phyloP scores from a whole-genome alignment of 2,113 vertebrate species.

The Peucedramus taeniatus region DNA sequence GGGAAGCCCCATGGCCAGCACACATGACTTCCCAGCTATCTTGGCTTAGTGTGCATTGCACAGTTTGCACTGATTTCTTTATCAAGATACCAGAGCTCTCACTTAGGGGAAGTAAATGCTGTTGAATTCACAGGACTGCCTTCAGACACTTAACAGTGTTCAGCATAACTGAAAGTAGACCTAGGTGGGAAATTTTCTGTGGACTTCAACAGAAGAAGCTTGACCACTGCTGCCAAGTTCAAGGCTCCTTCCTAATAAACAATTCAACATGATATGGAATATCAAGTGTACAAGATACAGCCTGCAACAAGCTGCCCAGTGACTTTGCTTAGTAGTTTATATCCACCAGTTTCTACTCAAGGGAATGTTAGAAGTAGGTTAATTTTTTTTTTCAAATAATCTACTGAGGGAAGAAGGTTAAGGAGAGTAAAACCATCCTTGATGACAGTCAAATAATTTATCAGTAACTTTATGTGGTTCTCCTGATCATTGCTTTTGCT shows the following conservation, averaged over 20 bases:
- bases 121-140: not conserved
- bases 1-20: not conserved
- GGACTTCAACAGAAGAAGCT: not conserved
- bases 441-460: not conserved
- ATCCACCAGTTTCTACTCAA: not conserved
- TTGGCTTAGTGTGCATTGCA: not conserved
- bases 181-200: not conserved
- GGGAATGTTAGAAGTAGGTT: not conserved
- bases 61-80: not conserved
- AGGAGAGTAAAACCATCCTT: not conserved
- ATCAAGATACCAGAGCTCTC: not conserved
- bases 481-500: not conserved
- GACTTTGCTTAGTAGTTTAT: not conserved
- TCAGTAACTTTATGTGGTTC: not conserved
- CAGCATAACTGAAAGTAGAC: not conserved
- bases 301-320: not conserved
- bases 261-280: accelerated
- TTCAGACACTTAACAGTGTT: not conserved
- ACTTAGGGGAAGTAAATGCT: not conserved
- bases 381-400: not conserved
- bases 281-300: not conserved
- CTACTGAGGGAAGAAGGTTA: not conserved
- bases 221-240: not conserved
- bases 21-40: not conserved
- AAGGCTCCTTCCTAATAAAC: not conserved